Percentiles rank a stretch among this genome's conserved stretches.
These are phyloP conservation scores for Steatornis caripensis DNA, from an alignment of 2,113 vertebrate genomes.

Conservation along the genomic window DNA sequence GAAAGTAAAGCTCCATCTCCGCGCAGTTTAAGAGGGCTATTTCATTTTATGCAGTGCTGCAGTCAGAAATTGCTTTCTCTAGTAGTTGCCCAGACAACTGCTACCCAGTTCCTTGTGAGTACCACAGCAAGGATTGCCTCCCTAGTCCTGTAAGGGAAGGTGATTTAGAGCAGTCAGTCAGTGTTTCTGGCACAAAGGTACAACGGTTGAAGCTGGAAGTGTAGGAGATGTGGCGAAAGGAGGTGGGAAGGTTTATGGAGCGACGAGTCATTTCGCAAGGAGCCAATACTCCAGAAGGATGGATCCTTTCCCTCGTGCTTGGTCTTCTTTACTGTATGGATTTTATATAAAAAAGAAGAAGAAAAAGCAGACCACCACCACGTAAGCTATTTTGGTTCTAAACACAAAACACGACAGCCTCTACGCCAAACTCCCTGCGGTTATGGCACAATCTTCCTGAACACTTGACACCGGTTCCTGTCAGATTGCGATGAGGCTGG, in stretches of 20 bases:
- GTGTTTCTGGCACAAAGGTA: conserved; percentile 40
- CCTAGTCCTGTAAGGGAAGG: background rate
- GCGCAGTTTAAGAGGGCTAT: background rate
- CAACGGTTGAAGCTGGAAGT: background rate
- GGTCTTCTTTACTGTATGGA: background rate
- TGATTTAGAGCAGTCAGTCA: conserved; percentile 13
- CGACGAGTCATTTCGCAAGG: background rate
- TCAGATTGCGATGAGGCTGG: background rate
- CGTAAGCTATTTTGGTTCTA: conserved; percentile 39
- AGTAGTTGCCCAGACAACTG: conserved; percentile 45
- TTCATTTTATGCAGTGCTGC: background rate
- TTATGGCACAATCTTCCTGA: background rate
- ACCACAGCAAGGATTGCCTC: background rate
- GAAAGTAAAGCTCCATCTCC: conserved; percentile 2
- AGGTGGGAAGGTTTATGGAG: background rate
- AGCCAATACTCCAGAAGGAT: background rate
- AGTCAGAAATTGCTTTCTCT: conserved; percentile 30
- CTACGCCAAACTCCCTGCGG: background rate
- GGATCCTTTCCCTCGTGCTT: background rate
- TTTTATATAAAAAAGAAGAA: background rate
- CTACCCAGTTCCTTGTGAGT: background rate
- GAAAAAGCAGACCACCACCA: conserved; percentile 8
- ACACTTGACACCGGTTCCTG: background rate
- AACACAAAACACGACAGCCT: background rate
- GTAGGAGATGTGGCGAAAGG: background rate